phyloP scores from a whole-genome alignment of 2,797 vertebrate species.

The Merluccius polli region DNA sequence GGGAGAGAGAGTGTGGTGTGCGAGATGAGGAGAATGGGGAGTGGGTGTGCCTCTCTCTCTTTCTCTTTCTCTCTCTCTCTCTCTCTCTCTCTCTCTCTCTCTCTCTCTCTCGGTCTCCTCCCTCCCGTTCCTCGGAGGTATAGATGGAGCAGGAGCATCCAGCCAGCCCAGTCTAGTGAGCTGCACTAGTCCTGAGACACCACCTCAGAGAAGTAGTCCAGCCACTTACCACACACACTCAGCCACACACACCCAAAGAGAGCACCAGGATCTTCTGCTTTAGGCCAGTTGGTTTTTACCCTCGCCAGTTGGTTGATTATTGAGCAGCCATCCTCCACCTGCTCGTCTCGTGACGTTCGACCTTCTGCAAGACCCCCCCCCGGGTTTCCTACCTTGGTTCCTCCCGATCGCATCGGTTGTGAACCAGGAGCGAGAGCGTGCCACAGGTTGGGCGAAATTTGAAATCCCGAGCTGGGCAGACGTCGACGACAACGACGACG shows the following conservation, averaged over 20 bases:
- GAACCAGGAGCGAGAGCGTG: not conserved
- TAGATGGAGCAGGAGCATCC: constrained; percentile 67
- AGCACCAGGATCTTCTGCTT: not conserved
- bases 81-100: not conserved
- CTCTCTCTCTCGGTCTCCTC: constrained; percentile 55
- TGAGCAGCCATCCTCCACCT: not conserved
- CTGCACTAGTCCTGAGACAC: constrained; percentile 57
- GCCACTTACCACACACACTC: constrained; percentile 38
- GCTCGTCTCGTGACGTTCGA: constrained; percentile 9
- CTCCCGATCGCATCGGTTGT: not conserved
- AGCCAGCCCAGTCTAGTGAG: constrained; percentile 50
- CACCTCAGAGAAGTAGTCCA: constrained; percentile 58
- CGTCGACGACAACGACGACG: constrained; percentile 16
- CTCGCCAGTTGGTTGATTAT: not conserved
- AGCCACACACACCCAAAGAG: constrained; percentile 8
- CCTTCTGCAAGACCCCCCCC: not conserved
- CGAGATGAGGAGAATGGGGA: constrained; percentile 29
- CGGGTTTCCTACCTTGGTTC: not conserved
- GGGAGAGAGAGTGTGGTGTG: not conserved
- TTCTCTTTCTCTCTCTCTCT: constrained; percentile 19
- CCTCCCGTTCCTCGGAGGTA: constrained; percentile 59
- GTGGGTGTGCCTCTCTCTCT: constrained; percentile 49
- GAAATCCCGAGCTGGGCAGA: constrained; percentile 5
- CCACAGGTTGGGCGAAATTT: not conserved
- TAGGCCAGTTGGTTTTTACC: not conserved